Percentiles rank a stretch among this genome's conserved stretches.
Conservation (phyloP, 1,140 invertebrate genomes). For the Helicoverpa armigera region DNA sequence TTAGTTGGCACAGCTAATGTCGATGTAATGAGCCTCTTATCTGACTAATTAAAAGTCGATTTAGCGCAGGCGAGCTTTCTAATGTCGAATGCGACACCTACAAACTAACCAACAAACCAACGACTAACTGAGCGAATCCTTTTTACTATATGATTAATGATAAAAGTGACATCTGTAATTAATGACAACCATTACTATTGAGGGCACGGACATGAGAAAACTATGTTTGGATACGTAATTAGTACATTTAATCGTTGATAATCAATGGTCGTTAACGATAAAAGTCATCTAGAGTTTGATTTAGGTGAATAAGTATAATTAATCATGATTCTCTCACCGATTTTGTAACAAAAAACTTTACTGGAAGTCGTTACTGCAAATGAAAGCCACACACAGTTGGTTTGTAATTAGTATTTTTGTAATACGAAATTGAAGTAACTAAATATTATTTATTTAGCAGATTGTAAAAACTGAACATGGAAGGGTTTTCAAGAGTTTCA, state of each 20-base stretch:
- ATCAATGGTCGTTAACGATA: slow-evolving; percentile 43
- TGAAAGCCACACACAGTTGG: slow-evolving; percentile 15
- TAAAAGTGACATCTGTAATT: slow-evolving; percentile 64
- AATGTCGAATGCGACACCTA: slow-evolving; percentile 59
- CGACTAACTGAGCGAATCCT: slow-evolving; percentile 66
- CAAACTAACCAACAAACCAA: slow-evolving; percentile 63
- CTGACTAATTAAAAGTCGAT: slow-evolving; percentile 85
- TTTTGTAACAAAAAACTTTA: slow-evolving; percentile 18
- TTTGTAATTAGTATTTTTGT: not conserved
- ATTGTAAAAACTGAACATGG: no score
- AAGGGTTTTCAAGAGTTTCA: no score
- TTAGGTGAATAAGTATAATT: slow-evolving; percentile 27
- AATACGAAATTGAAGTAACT: not conserved
- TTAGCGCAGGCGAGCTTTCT: slow-evolving; percentile 73
- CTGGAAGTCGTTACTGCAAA: slow-evolving; percentile 17
- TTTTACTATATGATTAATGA: slow-evolving; percentile 75
- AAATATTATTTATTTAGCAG: no score
- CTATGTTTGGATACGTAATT: slow-evolving; percentile 39
- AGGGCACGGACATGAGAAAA: slow-evolving; percentile 42
- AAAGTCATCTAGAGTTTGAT: slow-evolving; percentile 25
- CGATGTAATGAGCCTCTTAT: slow-evolving; percentile 81
- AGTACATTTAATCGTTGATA: slow-evolving; percentile 14
- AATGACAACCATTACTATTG: slow-evolving; percentile 48
- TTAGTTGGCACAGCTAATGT: slow-evolving; percentile 79
- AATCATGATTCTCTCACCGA: slow-evolving; percentile 32